phyloP scores from a whole-genome alignment of 2,113 vertebrate genomes.

The Rattus rattus region DNA sequence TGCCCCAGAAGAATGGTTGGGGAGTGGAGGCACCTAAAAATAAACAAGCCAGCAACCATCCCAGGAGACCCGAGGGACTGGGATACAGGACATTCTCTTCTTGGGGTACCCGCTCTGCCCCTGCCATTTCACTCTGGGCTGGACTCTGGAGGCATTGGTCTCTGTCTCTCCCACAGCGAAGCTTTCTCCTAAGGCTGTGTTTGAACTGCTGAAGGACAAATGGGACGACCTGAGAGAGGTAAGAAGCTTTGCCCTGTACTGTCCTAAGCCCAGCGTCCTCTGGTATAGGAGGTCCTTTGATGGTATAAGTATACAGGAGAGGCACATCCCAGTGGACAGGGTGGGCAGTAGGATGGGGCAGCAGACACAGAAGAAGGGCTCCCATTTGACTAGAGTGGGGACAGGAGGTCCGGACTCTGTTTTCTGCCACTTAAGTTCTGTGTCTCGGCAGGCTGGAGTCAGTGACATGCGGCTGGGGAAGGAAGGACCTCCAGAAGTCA shows the following conservation, averaged over 20 bases:
- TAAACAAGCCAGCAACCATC: not conserved
- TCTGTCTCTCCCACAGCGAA: conserved; percentile 70
- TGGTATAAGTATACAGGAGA: not conserved
- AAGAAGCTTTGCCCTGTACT: not conserved
- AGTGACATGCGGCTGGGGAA: conserved; percentile 71
- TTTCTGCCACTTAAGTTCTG: not conserved
- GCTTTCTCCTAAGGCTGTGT: conserved; percentile 64
- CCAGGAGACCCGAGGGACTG: not conserved
- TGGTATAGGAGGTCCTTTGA: not conserved
- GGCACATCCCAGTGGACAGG: not conserved
- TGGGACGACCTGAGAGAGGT: conserved; percentile 83
- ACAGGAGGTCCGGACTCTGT: not conserved
- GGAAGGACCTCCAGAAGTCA: conserved; percentile 49
- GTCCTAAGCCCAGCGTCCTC: not conserved
- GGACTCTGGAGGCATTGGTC: not conserved
- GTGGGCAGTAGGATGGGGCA: not conserved
- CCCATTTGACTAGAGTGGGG: accelerated
- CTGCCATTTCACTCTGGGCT: not conserved
- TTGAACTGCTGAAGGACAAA: conserved; percentile 72
- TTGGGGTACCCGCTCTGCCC: not conserved
- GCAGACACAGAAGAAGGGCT: not conserved
- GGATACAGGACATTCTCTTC: not conserved
- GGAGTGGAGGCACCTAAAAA: not conserved
- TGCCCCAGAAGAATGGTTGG: not conserved
- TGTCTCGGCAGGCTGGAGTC: conserved; percentile 72